phyloP scores from a whole-genome alignment of 2,113 vertebrate species.

The Eptesicus fuscus region DNA sequence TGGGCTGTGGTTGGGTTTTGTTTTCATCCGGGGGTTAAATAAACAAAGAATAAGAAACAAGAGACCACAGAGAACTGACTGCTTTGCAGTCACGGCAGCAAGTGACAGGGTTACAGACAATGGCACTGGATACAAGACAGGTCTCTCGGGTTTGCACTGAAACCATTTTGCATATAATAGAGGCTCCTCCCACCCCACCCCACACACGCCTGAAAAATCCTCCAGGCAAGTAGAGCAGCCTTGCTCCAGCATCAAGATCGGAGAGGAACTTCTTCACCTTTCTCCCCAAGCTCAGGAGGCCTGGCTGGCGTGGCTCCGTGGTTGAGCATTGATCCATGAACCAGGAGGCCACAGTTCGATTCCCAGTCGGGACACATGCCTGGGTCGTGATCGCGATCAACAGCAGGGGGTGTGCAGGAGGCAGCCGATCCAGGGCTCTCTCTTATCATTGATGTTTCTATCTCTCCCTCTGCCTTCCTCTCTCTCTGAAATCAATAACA shows the following conservation, averaged over 20 bases:
- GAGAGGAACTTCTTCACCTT: constrained; percentile 50
- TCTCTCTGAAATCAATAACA: too few species aligned
- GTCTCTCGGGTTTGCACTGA: background rate
- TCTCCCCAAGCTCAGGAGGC: constrained; percentile 40
- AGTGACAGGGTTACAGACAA: rapidly evolving
- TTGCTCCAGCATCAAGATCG: background rate
- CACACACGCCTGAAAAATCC: background rate
- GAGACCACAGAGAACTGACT: too few species aligned
- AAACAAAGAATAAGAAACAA: background rate
- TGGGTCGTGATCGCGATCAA: too few species aligned
- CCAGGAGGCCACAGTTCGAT: too few species aligned
- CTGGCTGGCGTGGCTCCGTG: too few species aligned
- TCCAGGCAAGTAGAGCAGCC: constrained; percentile 59
- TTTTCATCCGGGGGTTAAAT: background rate
- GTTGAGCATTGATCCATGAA: too few species aligned
- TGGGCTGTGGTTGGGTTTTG: background rate
- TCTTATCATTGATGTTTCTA: too few species aligned
- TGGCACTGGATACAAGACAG: background rate
- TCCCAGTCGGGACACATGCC: too few species aligned
- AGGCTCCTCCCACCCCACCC: too few species aligned
- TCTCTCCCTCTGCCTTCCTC: too few species aligned
- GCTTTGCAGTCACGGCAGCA: rapidly evolving
- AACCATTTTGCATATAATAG: rapidly evolving
- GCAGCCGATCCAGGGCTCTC: too few species aligned
- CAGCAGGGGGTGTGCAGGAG: too few species aligned